Evolutionary conservation across 2,113 vertebrate genomes (phyloP).

Genomic region (Raja brachyura): DNA sequence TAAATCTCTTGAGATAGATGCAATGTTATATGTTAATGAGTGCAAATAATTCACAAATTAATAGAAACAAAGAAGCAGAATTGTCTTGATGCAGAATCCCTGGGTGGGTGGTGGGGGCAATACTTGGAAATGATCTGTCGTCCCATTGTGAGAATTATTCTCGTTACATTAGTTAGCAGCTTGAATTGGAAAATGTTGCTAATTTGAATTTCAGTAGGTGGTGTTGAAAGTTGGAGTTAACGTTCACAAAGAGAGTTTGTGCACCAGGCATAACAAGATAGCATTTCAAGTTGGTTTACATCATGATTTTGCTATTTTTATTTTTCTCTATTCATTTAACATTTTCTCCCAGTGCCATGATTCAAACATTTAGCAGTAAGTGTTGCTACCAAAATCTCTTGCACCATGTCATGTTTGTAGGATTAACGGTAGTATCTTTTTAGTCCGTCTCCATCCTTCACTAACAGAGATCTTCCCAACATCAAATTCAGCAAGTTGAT

Average conservation of each 20-base stretch:
- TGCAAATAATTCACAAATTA: not conserved
- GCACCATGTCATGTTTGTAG: not conserved
- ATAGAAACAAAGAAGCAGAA: not conserved
- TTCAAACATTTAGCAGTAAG: not conserved
- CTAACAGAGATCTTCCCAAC: not conserved
- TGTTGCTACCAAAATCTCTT: not conserved
- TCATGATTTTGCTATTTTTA: not conserved
- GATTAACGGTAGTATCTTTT: too few species aligned
- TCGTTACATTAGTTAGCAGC: not conserved
- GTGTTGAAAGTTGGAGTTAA: constrained; percentile 7
- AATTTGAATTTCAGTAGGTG: constrained; percentile 38
- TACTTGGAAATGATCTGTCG: constrained; percentile 1
- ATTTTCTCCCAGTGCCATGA: too few species aligned
- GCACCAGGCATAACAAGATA: not conserved
- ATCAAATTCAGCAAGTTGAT: not conserved
- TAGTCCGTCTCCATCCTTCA: not conserved
- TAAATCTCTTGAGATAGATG: not conserved
- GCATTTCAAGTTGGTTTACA: constrained; percentile 1
- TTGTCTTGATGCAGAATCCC: not conserved
- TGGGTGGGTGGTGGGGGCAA: not conserved
- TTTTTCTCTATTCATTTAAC: not conserved
- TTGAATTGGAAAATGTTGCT: constrained; percentile 16
- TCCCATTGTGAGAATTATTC: constrained; percentile 25
- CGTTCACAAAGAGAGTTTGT: not conserved
- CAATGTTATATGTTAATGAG: not conserved